Base-by-base conservation (phyloP, 2,888 invertebrate species). In the Priocnemis perturbator region DNA sequence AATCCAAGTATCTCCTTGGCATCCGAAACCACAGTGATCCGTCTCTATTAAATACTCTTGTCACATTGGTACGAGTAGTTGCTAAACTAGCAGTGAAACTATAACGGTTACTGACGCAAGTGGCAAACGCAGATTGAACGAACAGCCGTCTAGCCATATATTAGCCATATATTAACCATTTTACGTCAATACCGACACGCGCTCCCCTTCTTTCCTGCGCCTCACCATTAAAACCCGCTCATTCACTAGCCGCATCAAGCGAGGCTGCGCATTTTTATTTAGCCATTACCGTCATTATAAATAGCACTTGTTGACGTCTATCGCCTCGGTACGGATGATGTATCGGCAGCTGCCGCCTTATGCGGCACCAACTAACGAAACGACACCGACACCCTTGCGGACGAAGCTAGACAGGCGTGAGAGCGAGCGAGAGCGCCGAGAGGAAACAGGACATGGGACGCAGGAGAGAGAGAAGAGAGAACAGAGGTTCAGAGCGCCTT, bases 311-410 rank as follows among this genome's bases (percentile, higher is more conserved):
- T 3, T 66, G 66, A 65, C 73, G 68, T 76, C 76, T 76, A 79
- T 78, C 67, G 65, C 60, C 44, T 21, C 64, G 71, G 76, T 70
- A 3, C 50, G 64, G 63, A 57, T 66, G 69, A 69, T 61, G 74
- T 77, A 79, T 79, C 74, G 77, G 71, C 77, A 81, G 76, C 82
- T 82, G 82, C 61, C 66, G 62, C 68, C 64, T 62, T 44, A 26
- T 26, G 5, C 26, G 19, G 26, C 30, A 58, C 2, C 56, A 66
- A 26, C 19, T 3, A 20, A 20, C 56, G 63, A 37, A 37, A 37
- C 37, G 37, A 37, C 11, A 37, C 37, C 37, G 37, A 37, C 14
- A 11, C 56, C 4, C 47, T 15, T 23, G 45, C 63, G 11, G 37
- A 1, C 14, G 7, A 37, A 9, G 11, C 11, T 3, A 37, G 37